Percentiles rank a stretch among this genome's conserved stretches.
Conservation (phyloP, 2,888 invertebrate species). For the Chelonus formosanus region DNA sequence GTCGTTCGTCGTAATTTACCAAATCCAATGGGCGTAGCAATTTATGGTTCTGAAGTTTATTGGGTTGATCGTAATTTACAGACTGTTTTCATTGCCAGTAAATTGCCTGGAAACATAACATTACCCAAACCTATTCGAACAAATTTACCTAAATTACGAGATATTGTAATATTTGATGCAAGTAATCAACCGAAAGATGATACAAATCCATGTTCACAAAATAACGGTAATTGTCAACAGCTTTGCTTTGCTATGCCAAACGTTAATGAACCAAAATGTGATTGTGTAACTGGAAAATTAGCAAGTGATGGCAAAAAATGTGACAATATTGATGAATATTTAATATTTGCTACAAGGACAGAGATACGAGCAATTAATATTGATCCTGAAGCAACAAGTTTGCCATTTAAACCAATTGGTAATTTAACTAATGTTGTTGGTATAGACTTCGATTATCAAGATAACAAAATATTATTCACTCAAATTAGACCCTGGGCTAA, state of each 20-base stretch:
- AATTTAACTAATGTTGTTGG: constrained; percentile 94
- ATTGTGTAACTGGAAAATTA: constrained; percentile 90
- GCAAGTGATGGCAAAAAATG: constrained; percentile 76
- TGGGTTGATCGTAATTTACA: constrained; percentile 95
- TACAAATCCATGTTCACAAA: constrained; percentile 80
- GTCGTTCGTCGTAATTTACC: constrained; percentile 87
- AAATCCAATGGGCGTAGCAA: constrained; percentile 92
- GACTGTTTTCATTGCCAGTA: constrained; percentile 83
- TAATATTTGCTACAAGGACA: constrained; percentile 93
- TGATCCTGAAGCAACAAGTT: constrained; percentile 80
- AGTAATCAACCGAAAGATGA: constrained; percentile 87
- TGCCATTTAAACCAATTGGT: constrained; percentile 85
- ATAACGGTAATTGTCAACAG: constrained; percentile 89
- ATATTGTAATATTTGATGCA: constrained; percentile 90
- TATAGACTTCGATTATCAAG: constrained; percentile 92
- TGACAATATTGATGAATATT: constrained; percentile 84
- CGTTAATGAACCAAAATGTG: constrained; percentile 77
- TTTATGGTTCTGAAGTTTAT: constrained; percentile 83
- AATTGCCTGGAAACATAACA: constrained; percentile 77
- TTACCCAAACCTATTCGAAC: constrained; percentile 79
- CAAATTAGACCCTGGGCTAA: constrained; percentile 92
- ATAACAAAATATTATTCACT: constrained; percentile 88
- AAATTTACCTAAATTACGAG: constrained; percentile 84
- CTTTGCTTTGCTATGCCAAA: constrained; percentile 93
- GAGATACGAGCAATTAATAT: constrained; percentile 92